phyloP scores from a whole-genome alignment of 2,797 vertebrate genomes.

The Myiotriccus ornatus region DNA sequence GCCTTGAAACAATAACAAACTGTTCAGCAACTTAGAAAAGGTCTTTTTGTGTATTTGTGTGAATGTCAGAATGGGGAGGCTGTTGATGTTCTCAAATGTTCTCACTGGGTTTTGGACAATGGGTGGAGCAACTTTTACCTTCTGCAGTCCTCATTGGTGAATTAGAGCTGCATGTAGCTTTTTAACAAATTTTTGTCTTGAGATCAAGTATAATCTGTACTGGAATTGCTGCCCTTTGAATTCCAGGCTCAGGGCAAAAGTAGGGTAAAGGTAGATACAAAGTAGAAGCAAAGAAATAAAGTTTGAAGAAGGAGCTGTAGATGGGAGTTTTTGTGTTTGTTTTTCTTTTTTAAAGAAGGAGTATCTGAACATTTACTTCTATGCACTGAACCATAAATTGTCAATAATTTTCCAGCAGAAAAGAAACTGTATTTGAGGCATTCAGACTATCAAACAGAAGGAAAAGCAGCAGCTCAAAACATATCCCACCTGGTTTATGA shows the following conservation, averaged over 20 bases:
- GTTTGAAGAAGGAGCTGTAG: background rate
- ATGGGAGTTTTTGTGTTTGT: rapidly evolving
- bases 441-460: background rate
- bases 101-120: constrained; percentile 24
- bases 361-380: background rate
- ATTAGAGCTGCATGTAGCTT: constrained; percentile 51
- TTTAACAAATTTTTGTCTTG: constrained; percentile 54
- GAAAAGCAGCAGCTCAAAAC: background rate
- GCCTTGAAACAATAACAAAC: constrained; percentile 28
- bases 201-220: constrained; percentile 69
- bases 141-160: constrained; percentile 59
- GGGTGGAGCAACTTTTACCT: constrained; percentile 34
- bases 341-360: background rate
- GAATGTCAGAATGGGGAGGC: background rate
- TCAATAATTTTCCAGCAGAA: background rate
- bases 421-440: background rate
- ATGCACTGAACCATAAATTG: background rate
- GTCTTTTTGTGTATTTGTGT: background rate
- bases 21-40: constrained; percentile 39
- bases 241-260: constrained; percentile 41
- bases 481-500: background rate
- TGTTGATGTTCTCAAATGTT: constrained; percentile 30
- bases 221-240: constrained; percentile 60
- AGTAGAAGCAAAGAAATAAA: constrained; percentile 40
- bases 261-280: constrained; percentile 59